These are phyloP conservation scores for Augochlora pura DNA, from an alignment of 1,140 invertebrate species.

Conservation along the genomic window DNA sequence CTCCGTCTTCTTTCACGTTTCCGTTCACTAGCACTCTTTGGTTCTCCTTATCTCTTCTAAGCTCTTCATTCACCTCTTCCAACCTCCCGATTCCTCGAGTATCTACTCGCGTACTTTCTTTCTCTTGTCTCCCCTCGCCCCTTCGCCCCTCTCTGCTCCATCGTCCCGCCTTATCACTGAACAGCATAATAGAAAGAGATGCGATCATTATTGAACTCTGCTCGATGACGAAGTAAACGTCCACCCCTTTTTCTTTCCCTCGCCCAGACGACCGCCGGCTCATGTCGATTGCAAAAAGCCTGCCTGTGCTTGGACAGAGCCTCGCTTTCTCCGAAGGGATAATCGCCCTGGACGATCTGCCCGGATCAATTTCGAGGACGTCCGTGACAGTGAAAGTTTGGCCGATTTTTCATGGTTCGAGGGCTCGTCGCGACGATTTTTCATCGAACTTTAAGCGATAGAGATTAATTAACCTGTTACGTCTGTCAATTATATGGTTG, in stretches of 20 bases:
- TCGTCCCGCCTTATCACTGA: not conserved
- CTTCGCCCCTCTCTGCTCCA: too few relatives aligned
- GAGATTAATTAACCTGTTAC: too few relatives aligned
- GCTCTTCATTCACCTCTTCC: not conserved
- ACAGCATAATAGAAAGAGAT: slow-evolving; percentile 3
- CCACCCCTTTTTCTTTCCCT: not conserved
- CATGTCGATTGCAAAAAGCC: not conserved
- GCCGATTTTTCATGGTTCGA: too few relatives aligned
- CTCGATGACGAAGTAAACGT: not conserved
- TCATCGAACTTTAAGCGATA: too few relatives aligned
- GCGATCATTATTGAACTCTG: not conserved
- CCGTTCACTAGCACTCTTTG: not conserved
- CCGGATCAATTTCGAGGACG: too few relatives aligned
- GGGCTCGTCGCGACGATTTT: too few relatives aligned
- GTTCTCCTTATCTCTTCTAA: not conserved
- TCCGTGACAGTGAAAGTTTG: too few relatives aligned
- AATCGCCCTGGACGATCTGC: not conserved
- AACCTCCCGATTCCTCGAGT: not conserved
- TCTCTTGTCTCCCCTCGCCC: too few relatives aligned
- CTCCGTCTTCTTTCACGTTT: not conserved
- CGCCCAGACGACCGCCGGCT: not conserved
- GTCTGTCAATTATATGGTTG: too few relatives aligned
- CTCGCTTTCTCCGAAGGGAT: not conserved
- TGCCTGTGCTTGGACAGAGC: not conserved
- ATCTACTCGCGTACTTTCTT: not conserved